phyloP scores from a whole-genome alignment of 2,888 invertebrate species.

The Erebia epiphron region DNA sequence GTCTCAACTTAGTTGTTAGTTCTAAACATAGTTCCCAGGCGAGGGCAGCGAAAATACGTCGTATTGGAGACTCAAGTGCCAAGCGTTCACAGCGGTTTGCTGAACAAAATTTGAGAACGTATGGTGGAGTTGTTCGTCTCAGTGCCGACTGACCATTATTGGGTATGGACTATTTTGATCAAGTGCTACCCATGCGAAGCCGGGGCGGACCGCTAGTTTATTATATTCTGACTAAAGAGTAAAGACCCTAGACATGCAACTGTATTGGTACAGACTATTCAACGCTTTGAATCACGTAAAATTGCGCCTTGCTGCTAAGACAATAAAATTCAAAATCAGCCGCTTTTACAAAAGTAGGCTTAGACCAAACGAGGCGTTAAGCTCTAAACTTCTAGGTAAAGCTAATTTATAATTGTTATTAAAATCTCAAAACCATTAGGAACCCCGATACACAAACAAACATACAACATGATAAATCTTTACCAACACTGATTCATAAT shows the following conservation, averaged over 20 bases:
- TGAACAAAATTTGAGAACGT: no score
- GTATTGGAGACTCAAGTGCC: no score
- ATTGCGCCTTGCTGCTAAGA: neutral
- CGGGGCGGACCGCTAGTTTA: no score
- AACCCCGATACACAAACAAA: conserved; percentile 36
- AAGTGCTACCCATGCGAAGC: no score
- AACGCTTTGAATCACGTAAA: neutral
- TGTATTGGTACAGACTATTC: neutral
- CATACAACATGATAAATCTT: conserved; percentile 29
- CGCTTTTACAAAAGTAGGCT: conserved; percentile 30
- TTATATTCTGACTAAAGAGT: no score
- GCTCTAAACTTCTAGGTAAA: conserved; percentile 33
- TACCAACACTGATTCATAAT: neutral
- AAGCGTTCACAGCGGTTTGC: no score
- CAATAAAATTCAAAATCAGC: conserved; percentile 7
- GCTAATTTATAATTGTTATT: conserved; percentile 45
- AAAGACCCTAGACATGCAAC: neutral
- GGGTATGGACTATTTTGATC: no score
- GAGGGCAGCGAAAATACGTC: no score
- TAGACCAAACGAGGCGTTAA: conserved; percentile 42
- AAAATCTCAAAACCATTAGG: conserved; percentile 42
- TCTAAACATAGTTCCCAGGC: no score
- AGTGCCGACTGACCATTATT: no score
- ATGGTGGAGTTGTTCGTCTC: no score
- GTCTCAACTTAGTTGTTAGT: no score